These are phyloP conservation scores for Phrixothrix hirtus DNA, from an alignment of 2,888 invertebrate genomes.

Conservation along the genomic window DNA sequence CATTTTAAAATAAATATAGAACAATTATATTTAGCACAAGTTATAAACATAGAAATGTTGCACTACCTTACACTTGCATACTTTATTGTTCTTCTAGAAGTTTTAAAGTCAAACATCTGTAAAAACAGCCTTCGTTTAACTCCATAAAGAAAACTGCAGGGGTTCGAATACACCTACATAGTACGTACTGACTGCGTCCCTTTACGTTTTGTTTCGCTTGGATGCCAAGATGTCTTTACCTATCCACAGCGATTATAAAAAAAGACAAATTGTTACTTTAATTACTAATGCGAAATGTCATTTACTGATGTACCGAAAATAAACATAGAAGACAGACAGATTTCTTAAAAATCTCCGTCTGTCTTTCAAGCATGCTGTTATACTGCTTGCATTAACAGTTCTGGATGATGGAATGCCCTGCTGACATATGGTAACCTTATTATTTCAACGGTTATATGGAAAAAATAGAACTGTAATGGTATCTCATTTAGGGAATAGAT, in stretches of 20 bases:
- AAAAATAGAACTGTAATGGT: no score
- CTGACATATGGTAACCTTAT: constrained; percentile 26
- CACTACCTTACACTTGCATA: neutral
- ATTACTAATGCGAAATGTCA: neutral
- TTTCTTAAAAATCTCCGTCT: constrained; percentile 23
- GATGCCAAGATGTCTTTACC: no score
- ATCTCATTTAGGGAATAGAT: no score
- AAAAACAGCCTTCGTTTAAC: constrained; percentile 12
- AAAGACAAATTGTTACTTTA: neutral
- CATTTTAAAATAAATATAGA: neutral
- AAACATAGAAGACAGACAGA: constrained; percentile 24
- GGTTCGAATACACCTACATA: constrained; percentile 2
- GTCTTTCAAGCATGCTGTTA: constrained; percentile 29
- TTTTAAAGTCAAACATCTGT: constrained; percentile 17
- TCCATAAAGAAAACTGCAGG: constrained; percentile 13
- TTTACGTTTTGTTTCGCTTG: no score
- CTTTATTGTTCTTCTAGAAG: constrained; percentile 8
- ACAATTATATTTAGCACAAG: neutral
- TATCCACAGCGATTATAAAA: no score
- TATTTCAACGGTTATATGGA: constrained; percentile 9
- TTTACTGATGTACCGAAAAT: constrained; percentile 24
- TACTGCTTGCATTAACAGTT: constrained; percentile 22
- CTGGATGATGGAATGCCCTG: constrained; percentile 17
- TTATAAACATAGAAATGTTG: neutral
- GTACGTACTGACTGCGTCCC: neutral